Base-by-base conservation (phyloP, 1,140 invertebrate genomes). In the Whitmania pigra region DNA sequence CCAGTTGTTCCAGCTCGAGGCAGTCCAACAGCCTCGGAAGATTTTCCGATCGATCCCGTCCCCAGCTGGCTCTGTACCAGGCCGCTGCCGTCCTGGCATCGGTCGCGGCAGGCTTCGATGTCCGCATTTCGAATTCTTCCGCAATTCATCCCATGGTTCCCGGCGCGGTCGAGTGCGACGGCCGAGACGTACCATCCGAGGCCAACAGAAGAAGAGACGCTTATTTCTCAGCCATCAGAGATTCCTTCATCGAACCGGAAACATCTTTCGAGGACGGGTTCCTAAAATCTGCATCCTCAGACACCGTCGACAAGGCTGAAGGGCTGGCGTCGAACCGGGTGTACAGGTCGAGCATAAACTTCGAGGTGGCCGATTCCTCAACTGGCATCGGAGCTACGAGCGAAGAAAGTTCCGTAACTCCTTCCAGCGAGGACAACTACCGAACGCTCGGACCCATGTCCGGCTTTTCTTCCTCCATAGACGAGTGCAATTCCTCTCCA, bases 81-180 rank as follows among this genome's bases (percentile, higher is more conserved):
- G 91, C 94, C 82, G 90, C 90, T 36, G 89, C 91, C 17, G 86
- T 94, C 82, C 81, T 95, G 75, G 92, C 92, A 0, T 87, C 90
- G 22, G 88, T 96, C 17, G 91, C 89, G 0, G 89, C 90, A 29
- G 93, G 93, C 0, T 94, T 91, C 78, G 93, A 95, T 83, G 88
- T 97, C 31, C 86, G 91, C 77, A 86, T 92, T 78, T 90, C 90
- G 27, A 92, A 93, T 78, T 91, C 77, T 1, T 74, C 75, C 67
- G 89, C 88, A 73, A 88, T 70, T 22, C 69, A 70, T 15, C 53
- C 69, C 22, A n/a, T 18, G 31, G 69, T 49, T n/a, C 69, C 69
- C 22, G 69, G 40, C 15, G 53, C 69, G 9, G 49, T 49, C 9
- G 43, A 49, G 29, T 49, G n/a, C 43, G 53, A n/a, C 17, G 25